Conservation (phyloP, 2,113 vertebrate genomes). For the Hippocampus barbouri region DNA sequence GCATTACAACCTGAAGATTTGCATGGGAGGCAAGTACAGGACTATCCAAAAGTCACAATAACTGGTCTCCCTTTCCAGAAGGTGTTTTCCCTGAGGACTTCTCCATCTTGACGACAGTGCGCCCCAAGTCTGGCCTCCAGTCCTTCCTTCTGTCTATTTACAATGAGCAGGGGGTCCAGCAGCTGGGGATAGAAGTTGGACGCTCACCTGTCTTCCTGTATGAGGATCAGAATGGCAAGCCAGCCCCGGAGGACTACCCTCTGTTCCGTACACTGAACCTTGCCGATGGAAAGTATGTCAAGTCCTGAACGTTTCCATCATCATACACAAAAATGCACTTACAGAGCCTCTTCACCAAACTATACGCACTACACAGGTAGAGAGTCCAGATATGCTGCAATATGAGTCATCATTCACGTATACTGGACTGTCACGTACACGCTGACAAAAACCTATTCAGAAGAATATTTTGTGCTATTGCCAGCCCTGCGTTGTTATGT, state of each 20-base stretch:
- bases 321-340: background rate
- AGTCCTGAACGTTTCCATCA: background rate
- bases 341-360: too few species aligned
- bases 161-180: slow-evolving; percentile 87
- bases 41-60: background rate
- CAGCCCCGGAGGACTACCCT: slow-evolving; percentile 90
- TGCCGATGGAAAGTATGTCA: slow-evolving; percentile 91
- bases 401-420: too few species aligned
- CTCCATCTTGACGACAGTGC: slow-evolving; percentile 93
- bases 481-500: background rate
- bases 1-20: too few species aligned
- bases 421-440: too few species aligned
- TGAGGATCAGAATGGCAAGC: slow-evolving; percentile 91
- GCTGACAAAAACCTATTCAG: too few species aligned
- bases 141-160: slow-evolving; percentile 95
- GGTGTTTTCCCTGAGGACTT: slow-evolving; percentile 93
- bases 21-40: background rate
- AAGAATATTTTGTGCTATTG: too few species aligned
- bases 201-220: slow-evolving; percentile 93
- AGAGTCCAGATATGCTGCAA: too few species aligned
- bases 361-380: too few species aligned
- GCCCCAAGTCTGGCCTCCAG: slow-evolving; percentile 88
- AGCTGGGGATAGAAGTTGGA: slow-evolving; percentile 92
- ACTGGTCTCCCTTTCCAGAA: slow-evolving; percentile 59
- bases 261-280: slow-evolving; percentile 89